Percentiles rank a stretch among this genome's conserved stretches.
These are phyloP conservation scores for Anastrepha obliqua DNA, from an alignment of 1,140 invertebrate genomes.

Conservation along the genomic window DNA sequence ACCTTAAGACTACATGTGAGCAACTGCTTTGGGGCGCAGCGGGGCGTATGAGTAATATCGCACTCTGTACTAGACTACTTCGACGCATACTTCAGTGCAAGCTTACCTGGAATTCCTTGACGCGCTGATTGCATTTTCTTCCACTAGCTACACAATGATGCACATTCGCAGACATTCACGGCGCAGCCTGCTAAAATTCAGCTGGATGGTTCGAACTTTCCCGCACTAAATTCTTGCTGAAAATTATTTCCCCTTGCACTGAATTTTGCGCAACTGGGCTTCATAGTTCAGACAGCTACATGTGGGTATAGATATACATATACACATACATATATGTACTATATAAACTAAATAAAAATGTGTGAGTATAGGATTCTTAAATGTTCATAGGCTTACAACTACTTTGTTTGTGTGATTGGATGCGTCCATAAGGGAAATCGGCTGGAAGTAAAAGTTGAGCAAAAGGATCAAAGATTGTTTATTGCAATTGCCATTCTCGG, in stretches of 20 bases:
- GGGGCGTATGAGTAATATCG: constrained; percentile 8
- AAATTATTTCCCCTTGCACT: not conserved
- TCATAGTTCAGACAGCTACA: not conserved
- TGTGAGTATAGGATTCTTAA: not conserved
- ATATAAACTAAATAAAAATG: not conserved
- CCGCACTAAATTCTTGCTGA: constrained; percentile 1
- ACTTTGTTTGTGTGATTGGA: not conserved
- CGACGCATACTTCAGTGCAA: not conserved
- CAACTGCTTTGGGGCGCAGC: not conserved
- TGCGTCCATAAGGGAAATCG: not conserved
- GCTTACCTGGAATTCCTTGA: constrained; percentile 6
- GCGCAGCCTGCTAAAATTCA: not conserved
- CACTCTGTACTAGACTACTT: not conserved
- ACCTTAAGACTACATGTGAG: constrained; percentile 6
- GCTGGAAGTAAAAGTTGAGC: constrained; percentile 40
- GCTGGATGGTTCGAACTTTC: not conserved
- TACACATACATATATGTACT: not conserved
- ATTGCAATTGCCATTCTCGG: constrained; percentile 13
- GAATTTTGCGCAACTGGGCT: too few species aligned
- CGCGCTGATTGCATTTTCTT: constrained; percentile 10
- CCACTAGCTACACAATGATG: not conserved
- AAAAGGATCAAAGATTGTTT: constrained; percentile 39
- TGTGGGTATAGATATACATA: not conserved
- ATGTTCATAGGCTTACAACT: not conserved
- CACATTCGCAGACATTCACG: not conserved